phyloP scores from a whole-genome alignment of 2,888 invertebrate species.

The Ommatoiulus sabulosus region DNA sequence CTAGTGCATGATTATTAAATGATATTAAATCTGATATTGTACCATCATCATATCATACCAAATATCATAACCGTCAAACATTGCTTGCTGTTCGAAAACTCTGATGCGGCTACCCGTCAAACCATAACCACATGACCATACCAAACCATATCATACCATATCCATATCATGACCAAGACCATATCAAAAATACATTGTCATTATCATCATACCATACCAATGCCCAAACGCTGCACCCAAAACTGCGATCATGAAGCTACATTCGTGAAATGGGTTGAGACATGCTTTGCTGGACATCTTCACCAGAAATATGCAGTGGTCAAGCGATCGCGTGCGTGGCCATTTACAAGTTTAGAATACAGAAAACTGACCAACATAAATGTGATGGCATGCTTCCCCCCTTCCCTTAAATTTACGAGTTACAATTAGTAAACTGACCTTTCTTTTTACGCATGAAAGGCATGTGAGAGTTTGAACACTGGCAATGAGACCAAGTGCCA shows the following conservation, averaged over 20 bases:
- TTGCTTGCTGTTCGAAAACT: slow-evolving; percentile 43
- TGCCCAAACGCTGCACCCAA: slow-evolving; percentile 45
- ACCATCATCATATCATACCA: slow-evolving; percentile 50
- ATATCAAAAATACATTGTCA: slow-evolving; percentile 52
- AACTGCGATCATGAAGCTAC: slow-evolving; percentile 41
- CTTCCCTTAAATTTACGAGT: not conserved
- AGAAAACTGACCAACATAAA: not conserved
- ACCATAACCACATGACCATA: slow-evolving; percentile 54
- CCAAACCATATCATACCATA: slow-evolving; percentile 52
- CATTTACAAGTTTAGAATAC: slow-evolving; percentile 8
- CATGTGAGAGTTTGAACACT: not conserved
- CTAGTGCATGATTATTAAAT: slow-evolving; percentile 26
- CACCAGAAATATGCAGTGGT: not conserved
- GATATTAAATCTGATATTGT: slow-evolving; percentile 4
- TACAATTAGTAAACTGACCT: not conserved
- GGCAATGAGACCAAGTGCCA: slow-evolving; percentile 4
- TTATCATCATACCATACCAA: slow-evolving; percentile 54
- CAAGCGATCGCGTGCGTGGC: not conserved
- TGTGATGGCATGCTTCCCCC: not conserved
- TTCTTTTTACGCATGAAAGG: not conserved
- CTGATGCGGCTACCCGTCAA: slow-evolving; percentile 52
- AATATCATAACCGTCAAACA: slow-evolving; percentile 43
- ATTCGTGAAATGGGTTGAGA: slow-evolving; percentile 4
- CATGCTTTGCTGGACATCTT: slow-evolving; percentile 10
- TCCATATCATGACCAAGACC: slow-evolving; percentile 53